Evolutionary conservation across 1,140 invertebrate species (phyloP).

Genomic region (Ditylenchus dipsaci): DNA sequence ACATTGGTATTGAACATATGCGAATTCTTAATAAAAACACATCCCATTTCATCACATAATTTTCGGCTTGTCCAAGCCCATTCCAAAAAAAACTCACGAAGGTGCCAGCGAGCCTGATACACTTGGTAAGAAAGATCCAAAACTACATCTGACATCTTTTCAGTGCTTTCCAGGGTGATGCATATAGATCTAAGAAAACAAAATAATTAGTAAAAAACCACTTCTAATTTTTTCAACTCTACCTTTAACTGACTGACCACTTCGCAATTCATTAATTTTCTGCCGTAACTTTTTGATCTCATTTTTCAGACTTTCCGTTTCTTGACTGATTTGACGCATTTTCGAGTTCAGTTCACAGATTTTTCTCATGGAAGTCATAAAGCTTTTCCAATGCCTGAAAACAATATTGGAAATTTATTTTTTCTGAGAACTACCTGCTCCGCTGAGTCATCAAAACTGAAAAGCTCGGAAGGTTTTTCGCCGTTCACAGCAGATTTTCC

Average conservation of each 20-base stretch:
- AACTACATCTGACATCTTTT: background rate
- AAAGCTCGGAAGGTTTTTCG: background rate
- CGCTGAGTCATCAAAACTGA: background rate
- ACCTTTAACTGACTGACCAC: background rate
- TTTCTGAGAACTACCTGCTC: background rate
- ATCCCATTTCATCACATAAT: no score
- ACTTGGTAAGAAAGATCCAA: background rate
- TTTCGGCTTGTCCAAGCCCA: no score
- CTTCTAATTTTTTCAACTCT: background rate
- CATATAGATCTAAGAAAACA: background rate
- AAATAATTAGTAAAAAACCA: background rate
- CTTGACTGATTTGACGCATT: background rate
- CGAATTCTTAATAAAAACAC: no score
- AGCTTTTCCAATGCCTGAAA: background rate
- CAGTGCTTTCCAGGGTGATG: background rate
- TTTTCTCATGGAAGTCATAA: background rate
- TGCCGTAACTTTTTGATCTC: background rate
- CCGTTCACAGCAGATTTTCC: background rate
- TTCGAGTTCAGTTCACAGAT: background rate
- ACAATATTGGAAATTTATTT: no score
- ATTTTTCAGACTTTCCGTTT: background rate
- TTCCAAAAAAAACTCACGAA: no score
- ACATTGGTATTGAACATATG: no score
- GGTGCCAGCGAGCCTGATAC: background rate
- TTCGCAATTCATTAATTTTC: background rate